These are phyloP conservation scores for Tetragonula carbonaria DNA, from an alignment of 2,888 invertebrate species.

Conservation along the genomic window DNA sequence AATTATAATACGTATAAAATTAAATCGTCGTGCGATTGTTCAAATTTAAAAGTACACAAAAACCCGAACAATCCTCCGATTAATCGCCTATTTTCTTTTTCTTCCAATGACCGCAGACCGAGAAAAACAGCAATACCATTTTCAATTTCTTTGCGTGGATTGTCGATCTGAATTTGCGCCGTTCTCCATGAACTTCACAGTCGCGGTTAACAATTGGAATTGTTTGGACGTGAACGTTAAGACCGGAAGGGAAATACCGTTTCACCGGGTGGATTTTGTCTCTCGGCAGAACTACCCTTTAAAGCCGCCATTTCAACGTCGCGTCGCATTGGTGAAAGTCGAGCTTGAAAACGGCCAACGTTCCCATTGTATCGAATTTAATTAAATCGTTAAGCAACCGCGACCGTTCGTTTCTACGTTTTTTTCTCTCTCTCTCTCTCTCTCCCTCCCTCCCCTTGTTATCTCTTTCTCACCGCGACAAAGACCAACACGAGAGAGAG, in stretches of 20 bases:
- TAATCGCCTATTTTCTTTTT: neutral
- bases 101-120: too few relatives aligned
- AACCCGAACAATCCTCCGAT: too few relatives aligned
- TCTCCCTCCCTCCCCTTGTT: neutral
- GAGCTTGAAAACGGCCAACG: neutral
- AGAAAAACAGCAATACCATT: too few relatives aligned
- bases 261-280: neutral
- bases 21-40: too few relatives aligned
- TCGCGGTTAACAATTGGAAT: neutral
- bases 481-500: neutral
- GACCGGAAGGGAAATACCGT: neutral
- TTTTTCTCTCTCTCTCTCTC: neutral
- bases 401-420: neutral
- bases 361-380: constrained; percentile 7
- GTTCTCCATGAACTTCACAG: neutral
- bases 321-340: neutral
- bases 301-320: neutral
- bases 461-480: neutral
- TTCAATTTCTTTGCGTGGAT: neutral
- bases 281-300: neutral
- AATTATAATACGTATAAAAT: too few relatives aligned
- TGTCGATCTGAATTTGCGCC: too few relatives aligned
- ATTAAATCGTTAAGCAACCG: constrained; percentile 19
- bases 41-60: neutral
- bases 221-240: neutral